Conservation (phyloP, 2,888 invertebrate species). For the Galerucella nymphaeae region DNA sequence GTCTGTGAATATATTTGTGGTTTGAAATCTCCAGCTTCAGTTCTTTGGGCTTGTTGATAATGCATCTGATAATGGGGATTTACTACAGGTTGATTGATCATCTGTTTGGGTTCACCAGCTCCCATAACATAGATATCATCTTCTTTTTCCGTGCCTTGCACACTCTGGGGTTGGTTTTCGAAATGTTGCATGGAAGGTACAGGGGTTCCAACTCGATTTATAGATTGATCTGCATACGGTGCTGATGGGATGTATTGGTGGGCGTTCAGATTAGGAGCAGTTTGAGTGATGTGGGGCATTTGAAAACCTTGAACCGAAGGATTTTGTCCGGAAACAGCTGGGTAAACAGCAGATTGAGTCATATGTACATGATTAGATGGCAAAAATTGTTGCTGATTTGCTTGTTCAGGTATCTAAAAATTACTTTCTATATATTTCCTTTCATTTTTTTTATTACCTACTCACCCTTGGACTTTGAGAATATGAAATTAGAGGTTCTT, state of each 20-base stretch:
- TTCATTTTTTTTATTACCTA: background rate
- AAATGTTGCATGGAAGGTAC: background rate
- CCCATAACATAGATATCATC: background rate
- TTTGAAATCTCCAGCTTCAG: background rate
- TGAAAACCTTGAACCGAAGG: constrained; percentile 10
- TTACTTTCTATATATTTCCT: background rate
- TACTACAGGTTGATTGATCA: background rate
- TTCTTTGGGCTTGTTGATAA: background rate
- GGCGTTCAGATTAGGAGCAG: background rate
- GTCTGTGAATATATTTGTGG: background rate
- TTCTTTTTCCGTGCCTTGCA: background rate
- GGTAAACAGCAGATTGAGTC: constrained; percentile 8
- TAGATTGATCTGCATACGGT: background rate
- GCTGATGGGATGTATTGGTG: background rate
- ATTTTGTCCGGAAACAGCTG: background rate
- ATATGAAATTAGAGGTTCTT: constrained; percentile 1
- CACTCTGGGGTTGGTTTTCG: background rate
- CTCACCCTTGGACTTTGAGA: constrained; percentile 8
- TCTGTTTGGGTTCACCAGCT: background rate
- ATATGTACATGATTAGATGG: background rate
- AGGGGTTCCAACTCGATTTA: background rate
- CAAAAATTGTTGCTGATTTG: background rate
- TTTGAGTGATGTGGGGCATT: background rate
- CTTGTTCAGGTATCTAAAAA: constrained; percentile 4
- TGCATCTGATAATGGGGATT: background rate